Conservation (phyloP, 2,797 vertebrate genomes). For the Enteromius treurensis region DNA sequence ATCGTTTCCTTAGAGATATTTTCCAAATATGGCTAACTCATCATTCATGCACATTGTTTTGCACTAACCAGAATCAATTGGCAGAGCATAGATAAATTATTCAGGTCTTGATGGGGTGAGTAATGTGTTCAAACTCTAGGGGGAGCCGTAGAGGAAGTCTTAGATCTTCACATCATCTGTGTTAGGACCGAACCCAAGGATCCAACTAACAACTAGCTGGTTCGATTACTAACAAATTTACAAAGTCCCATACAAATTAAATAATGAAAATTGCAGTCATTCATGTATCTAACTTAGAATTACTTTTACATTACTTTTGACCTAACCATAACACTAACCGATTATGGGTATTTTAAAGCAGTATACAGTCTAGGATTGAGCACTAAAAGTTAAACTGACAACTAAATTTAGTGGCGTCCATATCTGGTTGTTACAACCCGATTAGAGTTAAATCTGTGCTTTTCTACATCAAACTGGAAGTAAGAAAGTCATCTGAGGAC, state of each 20-base stretch:
- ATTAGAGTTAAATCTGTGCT: neutral
- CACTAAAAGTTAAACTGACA: neutral
- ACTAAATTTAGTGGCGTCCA: neutral
- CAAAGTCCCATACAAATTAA: neutral
- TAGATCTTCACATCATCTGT: neutral
- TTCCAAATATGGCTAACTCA: neutral
- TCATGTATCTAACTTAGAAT: neutral
- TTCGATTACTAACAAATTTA: neutral
- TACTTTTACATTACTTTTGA: neutral
- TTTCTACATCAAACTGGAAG: neutral
- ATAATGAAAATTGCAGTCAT: neutral
- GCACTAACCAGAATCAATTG: neutral
- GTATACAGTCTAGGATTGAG: neutral
- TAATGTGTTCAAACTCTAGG: conserved; percentile 14
- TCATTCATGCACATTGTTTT: neutral
- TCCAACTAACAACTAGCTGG: no score
- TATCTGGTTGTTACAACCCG: no score
- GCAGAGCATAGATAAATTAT: neutral
- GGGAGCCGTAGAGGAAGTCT: neutral
- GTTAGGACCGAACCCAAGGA: neutral
- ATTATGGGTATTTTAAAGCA: neutral
- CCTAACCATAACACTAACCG: neutral
- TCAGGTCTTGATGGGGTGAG: neutral
- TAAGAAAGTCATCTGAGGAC: neutral
- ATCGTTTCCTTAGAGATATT: neutral